These are phyloP conservation scores for Brachionus plicatilis DNA, from an alignment of 1,140 invertebrate species.

Conservation along the genomic window DNA sequence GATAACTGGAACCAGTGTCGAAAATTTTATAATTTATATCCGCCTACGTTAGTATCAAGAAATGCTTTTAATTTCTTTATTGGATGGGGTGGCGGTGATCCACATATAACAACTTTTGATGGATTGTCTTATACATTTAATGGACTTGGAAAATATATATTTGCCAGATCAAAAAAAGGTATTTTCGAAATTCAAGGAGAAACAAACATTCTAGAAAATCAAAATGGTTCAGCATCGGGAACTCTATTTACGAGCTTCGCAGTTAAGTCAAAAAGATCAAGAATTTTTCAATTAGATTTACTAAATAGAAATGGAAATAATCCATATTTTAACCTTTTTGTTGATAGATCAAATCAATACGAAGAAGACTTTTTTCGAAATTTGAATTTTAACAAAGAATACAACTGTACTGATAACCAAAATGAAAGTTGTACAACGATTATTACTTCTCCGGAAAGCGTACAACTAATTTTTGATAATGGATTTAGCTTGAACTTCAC, in stretches of 20 bases:
- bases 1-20: neutral
- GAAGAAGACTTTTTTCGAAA: neutral
- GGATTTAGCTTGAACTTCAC: neutral
- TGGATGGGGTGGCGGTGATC: conserved; percentile 13
- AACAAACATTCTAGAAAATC: neutral
- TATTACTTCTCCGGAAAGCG: neutral
- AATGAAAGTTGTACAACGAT: neutral
- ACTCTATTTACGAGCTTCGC: neutral
- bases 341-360: neutral
- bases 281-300: neutral
- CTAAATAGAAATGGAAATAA: neutral
- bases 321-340: neutral
- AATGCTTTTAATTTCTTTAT: neutral
- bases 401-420: neutral
- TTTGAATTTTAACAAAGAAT: neutral
- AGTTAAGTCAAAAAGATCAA: neutral
- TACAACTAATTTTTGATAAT: conserved; percentile 3
- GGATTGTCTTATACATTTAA: neutral
- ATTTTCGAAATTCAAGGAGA: neutral
- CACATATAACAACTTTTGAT: conserved; percentile 26
- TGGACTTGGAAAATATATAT: conserved; percentile 12
- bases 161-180: neutral
- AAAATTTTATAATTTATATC: conserved; percentile 18
- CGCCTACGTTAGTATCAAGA: neutral
- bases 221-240: neutral